Percentiles rank a stretch among this genome's conserved stretches.
Evolutionary conservation across 1,140 invertebrate genomes (phyloP).

Genomic region (Papilio helenus): DNA sequence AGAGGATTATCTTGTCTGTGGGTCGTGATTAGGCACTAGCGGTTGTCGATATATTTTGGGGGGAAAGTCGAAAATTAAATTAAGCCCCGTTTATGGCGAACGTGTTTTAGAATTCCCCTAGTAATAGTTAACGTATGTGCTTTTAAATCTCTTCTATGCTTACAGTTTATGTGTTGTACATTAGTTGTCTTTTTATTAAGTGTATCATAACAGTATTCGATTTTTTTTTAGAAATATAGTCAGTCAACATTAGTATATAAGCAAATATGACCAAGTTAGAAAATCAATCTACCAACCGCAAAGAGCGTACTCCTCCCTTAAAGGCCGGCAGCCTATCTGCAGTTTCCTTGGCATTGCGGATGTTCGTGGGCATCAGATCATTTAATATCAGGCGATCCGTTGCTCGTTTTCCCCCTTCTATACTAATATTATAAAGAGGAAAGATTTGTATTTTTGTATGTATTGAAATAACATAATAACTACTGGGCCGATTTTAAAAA

Average conservation of each 20-base stretch:
- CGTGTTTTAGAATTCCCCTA: constrained; percentile 56
- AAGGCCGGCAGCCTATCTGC: not conserved
- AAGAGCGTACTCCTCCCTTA: not conserved
- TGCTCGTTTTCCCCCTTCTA: no score
- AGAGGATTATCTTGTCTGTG: constrained; percentile 78
- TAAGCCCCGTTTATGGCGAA: constrained; percentile 73
- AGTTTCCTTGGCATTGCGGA: no score
- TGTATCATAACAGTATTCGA: not conserved
- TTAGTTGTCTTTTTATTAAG: not conserved
- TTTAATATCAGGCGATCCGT: no score
- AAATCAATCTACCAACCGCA: no score
- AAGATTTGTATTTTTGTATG: no score
- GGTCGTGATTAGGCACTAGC: constrained; percentile 72
- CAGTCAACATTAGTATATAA: no score
- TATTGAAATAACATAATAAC: no score
- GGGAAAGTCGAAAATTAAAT: constrained; percentile 78
- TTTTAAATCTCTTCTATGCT: constrained; percentile 38
- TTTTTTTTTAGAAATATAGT: no score
- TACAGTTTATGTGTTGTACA: not conserved
- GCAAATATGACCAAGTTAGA: no score
- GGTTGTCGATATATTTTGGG: constrained; percentile 63
- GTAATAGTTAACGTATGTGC: constrained; percentile 55
- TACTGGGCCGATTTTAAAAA: no score
- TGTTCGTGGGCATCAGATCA: no score
- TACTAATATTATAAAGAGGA: no score